Conservation (phyloP, 2,113 vertebrate genomes). For the Zosterops japonicus region DNA sequence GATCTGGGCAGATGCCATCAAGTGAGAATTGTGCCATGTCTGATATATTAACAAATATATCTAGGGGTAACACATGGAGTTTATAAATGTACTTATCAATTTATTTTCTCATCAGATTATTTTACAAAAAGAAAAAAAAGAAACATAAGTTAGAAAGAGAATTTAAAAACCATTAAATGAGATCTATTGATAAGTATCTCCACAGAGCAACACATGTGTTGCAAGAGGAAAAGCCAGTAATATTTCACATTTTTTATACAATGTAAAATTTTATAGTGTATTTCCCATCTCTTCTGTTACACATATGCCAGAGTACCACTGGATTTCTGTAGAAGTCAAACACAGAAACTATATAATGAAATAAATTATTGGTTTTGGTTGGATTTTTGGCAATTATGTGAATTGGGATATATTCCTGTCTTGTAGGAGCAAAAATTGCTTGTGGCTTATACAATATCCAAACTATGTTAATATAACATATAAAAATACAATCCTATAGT, state of each 20-base stretch:
- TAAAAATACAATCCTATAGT: background rate
- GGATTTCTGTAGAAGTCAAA: background rate
- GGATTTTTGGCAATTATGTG: background rate
- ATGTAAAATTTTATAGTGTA: background rate
- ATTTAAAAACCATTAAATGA: background rate
- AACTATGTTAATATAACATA: background rate
- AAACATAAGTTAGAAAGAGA: background rate
- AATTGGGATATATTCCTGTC: background rate
- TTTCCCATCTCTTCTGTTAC: background rate
- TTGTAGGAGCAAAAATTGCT: background rate
- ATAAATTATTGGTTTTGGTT: background rate
- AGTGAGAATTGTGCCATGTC: background rate
- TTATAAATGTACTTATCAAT: background rate
- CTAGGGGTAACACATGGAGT: background rate
- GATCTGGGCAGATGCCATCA: background rate
- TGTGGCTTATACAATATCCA: background rate
- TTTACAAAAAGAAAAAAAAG: background rate
- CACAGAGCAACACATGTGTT: accelerated
- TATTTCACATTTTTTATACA: background rate
- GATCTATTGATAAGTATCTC: background rate
- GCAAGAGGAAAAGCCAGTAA: background rate
- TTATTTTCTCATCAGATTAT: background rate
- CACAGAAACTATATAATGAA: background rate
- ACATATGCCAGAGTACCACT: background rate
- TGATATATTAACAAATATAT: background rate